Evolutionary conservation across 2,888 invertebrate species (phyloP).

Genomic region (Heliconius sara): DNA sequence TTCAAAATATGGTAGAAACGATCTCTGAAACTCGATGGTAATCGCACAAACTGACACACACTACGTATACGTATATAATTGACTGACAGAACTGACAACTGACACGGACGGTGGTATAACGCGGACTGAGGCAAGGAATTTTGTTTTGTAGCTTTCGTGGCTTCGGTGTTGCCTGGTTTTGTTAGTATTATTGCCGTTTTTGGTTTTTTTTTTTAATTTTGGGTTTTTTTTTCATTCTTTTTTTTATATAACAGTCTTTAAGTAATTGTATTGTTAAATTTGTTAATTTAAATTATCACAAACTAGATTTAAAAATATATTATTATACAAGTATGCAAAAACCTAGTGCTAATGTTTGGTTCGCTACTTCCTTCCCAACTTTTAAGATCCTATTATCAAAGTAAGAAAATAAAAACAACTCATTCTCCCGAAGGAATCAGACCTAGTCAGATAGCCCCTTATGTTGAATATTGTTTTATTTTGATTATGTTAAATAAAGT

Average conservation of each 20-base stretch:
- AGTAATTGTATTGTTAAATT: no score
- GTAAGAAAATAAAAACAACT: not conserved
- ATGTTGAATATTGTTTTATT: no score
- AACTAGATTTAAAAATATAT: no score
- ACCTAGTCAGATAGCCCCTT: not conserved
- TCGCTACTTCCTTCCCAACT: not conserved
- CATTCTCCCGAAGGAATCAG: not conserved
- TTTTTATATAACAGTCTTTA: not conserved
- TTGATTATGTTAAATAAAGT: no score
- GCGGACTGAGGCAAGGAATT: constrained; percentile 56
- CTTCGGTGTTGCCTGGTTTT: constrained; percentile 47
- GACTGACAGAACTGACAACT: not conserved
- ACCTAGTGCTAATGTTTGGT: not conserved
- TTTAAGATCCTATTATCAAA: not conserved
- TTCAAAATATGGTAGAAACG: constrained; percentile 32
- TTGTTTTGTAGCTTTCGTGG: constrained; percentile 53
- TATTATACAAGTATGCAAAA: no score
- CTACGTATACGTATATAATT: constrained; percentile 13
- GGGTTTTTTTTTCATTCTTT: not conserved
- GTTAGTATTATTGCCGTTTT: not conserved
- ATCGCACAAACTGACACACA: constrained; percentile 38
- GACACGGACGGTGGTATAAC: constrained; percentile 46
- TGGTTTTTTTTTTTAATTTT: not conserved
- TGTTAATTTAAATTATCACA: no score
- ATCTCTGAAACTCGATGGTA: constrained; percentile 24